Evolutionary conservation across 2,113 vertebrate species (phyloP), one percentile per base, ranked within the genome.

Genomic region (Podarcis cretensis): DNA sequence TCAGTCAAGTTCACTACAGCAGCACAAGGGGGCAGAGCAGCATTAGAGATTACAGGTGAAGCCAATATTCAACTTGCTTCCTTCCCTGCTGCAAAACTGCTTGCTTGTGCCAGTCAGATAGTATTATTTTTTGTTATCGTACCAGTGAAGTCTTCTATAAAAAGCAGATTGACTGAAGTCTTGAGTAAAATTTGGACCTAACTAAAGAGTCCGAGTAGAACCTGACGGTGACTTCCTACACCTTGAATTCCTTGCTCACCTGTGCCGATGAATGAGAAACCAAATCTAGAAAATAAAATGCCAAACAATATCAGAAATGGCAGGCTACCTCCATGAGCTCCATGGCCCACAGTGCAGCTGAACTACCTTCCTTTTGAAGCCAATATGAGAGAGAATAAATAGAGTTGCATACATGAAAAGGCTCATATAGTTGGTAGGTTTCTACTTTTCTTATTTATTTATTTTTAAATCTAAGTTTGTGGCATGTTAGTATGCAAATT

Each of bases 21-120:
- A 95, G 97, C 99, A 98, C 97, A 95, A 99, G 99, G 98, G 98
- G 98, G 98, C 98, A 98, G 97, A 95, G 93, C 96, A 97, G 96
- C 94, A 98, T 97, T 97, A 95, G 95, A 95, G 96, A 98, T 98
- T 30, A 90, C 96, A 97, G 96, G 95, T 96, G 87, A 92, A 90
- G 91, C 6, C 57, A 79, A 6, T 32, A 86, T 69, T 32, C 69
- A n/a, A 54, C 48, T 25, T 30, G 81, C n/a, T 1, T 37, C 68
- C 63, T 30, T 43, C 43, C 57, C 81, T 87, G 90, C 85, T 91
- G 1, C 69, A 4, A 80, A 35, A 93, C 86, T 87, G 1, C 85
- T 4, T 0, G 35, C 4, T 74, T 12, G 1, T 78, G 87, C 78
- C 93, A 95, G 95, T 37, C 3, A 83, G 48, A 54, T 54, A 7